Evolutionary conservation across 2,113 vertebrate genomes (phyloP), one percentile per base, ranked within the genome.

Genomic region (Engystomops pustulosus): DNA sequence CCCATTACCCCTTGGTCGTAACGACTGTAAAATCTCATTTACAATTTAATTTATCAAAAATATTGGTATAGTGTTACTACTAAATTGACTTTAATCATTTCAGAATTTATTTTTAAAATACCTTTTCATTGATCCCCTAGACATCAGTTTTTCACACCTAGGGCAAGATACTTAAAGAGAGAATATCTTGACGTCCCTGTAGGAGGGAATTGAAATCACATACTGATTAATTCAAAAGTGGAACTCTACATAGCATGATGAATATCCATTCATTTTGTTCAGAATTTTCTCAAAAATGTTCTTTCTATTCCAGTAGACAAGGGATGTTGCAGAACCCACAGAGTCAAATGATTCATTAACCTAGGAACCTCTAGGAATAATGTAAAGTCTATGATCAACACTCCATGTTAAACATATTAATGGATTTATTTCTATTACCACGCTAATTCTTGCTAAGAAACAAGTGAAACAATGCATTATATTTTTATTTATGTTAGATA

Each of bases 141-240:
- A 41, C 38, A 41, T 41, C 4, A 41, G 38, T 41, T 41, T 5
- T 41, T 8, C 38, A 41, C 38, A 41, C 38, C 38, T 41, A 5
- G 38, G 38, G 38, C 38, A 41, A 41, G 4, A 5, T 41, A 68
- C n/a, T n/a, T n/a, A 41, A 34, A 55, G 7, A 47, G 44, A 68
- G 27, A 8, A 79, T 45, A 4, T 65, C 60, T 44, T 80, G 38
- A 44, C 25, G 49, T 34, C 36, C 34, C 60, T 34, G 15, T 80
- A 55, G 60, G 78, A 68, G 58, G 25, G 60, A 80, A 68, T 67
- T 68, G 15, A 68, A 47, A 62, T 62, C 41, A 47, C 78, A 47
- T 38, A 32, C 53, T 80, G 60, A 80, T 67, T 80, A 80, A 80
- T 80, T 44, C 60, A 32, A 45, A 44, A 14, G 25, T 23, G 45